Percentiles rank a stretch among this genome's conserved stretches.
Conservation (phyloP, 2,113 vertebrate genomes). For the Mesocricetus auratus region DNA sequence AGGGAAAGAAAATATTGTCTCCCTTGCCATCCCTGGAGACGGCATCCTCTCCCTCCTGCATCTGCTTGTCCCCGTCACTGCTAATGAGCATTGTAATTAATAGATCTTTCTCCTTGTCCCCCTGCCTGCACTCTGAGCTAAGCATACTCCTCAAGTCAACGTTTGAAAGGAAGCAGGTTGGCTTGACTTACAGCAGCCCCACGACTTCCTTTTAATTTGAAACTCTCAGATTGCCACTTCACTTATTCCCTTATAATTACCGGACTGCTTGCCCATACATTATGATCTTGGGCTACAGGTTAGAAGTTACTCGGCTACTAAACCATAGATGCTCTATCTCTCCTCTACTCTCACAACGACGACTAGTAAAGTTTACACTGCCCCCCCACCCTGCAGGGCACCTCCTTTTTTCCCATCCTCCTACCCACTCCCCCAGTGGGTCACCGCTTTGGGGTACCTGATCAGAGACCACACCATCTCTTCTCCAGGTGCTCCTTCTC, state of each 20-base stretch:
- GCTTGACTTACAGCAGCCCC: conserved; percentile 88
- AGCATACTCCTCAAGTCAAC: conserved; percentile 88
- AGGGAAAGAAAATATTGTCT: conserved; percentile 57
- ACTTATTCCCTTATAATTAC: conserved; percentile 91
- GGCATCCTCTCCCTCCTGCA: conserved; percentile 77
- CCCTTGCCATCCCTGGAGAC: conserved; percentile 76
- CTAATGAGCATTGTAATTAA: conserved; percentile 97
- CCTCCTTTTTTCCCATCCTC: background rate
- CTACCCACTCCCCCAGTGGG: background rate
- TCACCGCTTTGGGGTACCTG: background rate
- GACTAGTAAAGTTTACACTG: conserved; percentile 80
- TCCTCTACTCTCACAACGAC: conserved; percentile 80
- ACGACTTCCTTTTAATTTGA: conserved; percentile 91
- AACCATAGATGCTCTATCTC: conserved; percentile 83
- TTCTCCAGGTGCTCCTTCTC: background rate
- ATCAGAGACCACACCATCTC: background rate
- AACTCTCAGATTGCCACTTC: conserved; percentile 88
- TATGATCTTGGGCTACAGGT: conserved; percentile 85
- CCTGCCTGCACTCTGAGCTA: conserved; percentile 87
- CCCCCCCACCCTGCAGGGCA: background rate
- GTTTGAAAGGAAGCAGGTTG: conserved; percentile 87
- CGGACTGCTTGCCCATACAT: conserved; percentile 86
- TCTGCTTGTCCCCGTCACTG: conserved; percentile 88
- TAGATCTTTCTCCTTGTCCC: conserved; percentile 93
- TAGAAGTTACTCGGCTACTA: conserved; percentile 90